Conservation (phyloP, 2,888 invertebrate species). For the Eledona agricola region DNA sequence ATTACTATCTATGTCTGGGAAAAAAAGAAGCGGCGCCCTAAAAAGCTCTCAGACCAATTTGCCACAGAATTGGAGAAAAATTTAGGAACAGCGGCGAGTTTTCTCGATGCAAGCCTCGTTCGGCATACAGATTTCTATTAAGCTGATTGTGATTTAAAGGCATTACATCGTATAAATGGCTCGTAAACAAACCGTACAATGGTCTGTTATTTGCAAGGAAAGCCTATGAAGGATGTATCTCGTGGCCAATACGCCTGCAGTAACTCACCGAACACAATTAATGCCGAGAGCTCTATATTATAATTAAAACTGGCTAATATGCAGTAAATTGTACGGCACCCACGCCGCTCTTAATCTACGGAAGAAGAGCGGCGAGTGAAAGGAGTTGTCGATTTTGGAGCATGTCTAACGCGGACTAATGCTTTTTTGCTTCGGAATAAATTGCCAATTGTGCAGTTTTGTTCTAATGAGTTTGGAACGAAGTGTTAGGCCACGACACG, state of each 20-base stretch:
- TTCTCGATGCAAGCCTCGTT: conserved; percentile 8
- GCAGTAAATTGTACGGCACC: conserved; percentile 29
- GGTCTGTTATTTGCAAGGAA: conserved; percentile 27
- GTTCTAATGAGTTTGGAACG: conserved; percentile 52
- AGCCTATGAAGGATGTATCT: conserved; percentile 20
- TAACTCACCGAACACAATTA: conserved; percentile 28
- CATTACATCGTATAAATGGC: conserved; percentile 37
- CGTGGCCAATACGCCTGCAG: conserved; percentile 20
- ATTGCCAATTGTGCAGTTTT: too few species aligned
- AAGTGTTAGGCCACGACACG: conserved; percentile 54
- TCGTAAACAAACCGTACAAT: conserved; percentile 39
- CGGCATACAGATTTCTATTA: conserved; percentile 31
- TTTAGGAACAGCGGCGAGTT: too few species aligned
- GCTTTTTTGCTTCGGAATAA: too few species aligned
- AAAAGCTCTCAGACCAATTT: too few species aligned
- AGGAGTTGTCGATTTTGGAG: conserved; percentile 7
- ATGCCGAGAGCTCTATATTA: conserved; percentile 26
- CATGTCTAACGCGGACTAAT: conserved; percentile 21
- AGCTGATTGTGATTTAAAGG: conserved; percentile 46
- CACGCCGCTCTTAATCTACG: conserved; percentile 7
- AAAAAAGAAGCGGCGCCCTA: background rate
- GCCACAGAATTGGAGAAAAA: too few species aligned
- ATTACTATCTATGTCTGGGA: conserved; percentile 19
- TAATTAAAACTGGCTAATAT: conserved; percentile 25
- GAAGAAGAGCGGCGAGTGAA: too few species aligned